phyloP scores from a whole-genome alignment of 2,888 invertebrate genomes.

The Harpagoxenus sublaevis region DNA sequence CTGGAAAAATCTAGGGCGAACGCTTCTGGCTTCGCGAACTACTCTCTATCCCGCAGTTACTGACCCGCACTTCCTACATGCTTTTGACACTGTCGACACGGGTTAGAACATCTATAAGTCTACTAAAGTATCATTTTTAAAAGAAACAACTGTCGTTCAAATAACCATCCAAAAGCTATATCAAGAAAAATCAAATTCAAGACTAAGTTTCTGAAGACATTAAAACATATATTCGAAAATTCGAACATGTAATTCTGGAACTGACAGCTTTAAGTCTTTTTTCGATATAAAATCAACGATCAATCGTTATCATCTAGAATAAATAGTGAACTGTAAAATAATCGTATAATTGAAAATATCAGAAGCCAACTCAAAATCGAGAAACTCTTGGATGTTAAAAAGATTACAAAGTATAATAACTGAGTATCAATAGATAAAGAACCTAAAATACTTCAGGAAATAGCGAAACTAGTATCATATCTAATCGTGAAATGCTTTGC shows the following conservation, averaged over 20 bases:
- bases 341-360: not conserved
- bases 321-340: not conserved
- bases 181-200: not conserved
- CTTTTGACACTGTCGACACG: constrained; percentile 42
- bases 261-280: not conserved
- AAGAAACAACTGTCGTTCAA: constrained; percentile 2
- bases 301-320: not conserved
- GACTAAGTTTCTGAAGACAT: not conserved
- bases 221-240: not conserved
- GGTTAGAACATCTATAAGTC: constrained; percentile 26
- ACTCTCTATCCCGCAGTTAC: constrained; percentile 29
- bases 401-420: not conserved
- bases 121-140: not conserved
- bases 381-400: not conserved
- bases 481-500: not conserved
- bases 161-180: not conserved
- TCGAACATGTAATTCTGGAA: not conserved
- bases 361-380: not conserved
- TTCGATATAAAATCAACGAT: not conserved
- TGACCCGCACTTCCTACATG: constrained; percentile 39
- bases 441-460: not conserved
- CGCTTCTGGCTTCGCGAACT: constrained; percentile 12
- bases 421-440: not conserved
- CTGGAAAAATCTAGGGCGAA: constrained; percentile 45
- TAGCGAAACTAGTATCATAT: constrained; percentile 1